Conservation (phyloP, 1,140 invertebrate species). For the Lethocerus indicus region DNA sequence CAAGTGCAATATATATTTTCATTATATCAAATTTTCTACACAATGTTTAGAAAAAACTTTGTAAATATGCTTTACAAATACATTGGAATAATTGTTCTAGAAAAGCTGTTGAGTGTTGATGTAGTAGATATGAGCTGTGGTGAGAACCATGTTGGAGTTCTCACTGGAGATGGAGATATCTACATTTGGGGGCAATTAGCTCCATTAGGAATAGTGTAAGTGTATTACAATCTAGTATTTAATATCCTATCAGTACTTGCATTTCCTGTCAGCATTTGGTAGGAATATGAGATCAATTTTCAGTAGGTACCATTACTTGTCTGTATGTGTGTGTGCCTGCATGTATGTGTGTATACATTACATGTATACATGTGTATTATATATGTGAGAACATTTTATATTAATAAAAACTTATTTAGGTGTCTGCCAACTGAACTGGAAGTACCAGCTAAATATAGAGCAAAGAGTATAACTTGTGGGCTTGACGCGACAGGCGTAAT, state of each 20-base stretch:
- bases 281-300: not conserved
- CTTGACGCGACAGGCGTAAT: constrained; percentile 45
- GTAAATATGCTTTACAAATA: not conserved
- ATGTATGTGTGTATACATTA: not conserved
- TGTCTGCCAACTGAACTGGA: constrained; percentile 29
- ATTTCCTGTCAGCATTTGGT: not conserved
- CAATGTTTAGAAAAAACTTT: not conserved
- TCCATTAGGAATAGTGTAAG: constrained; percentile 1
- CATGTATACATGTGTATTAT: not conserved
- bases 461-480: constrained; percentile 39
- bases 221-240: not conserved
- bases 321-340: not conserved
- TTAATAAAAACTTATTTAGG: constrained; percentile 20
- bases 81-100: constrained; percentile 17
- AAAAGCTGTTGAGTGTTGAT: constrained; percentile 34
- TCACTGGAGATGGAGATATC: constrained; percentile 39
- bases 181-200: constrained; percentile 43
- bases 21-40: not conserved
- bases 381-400: not conserved
- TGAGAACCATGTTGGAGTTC: constrained; percentile 42
- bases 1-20: not conserved
- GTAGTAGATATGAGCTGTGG: constrained; percentile 45
- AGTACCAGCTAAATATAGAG: constrained; percentile 29
- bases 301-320: not conserved
- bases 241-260: not conserved